Conservation (phyloP, 2,888 invertebrate genomes). For the Lochmaea capreae region DNA sequence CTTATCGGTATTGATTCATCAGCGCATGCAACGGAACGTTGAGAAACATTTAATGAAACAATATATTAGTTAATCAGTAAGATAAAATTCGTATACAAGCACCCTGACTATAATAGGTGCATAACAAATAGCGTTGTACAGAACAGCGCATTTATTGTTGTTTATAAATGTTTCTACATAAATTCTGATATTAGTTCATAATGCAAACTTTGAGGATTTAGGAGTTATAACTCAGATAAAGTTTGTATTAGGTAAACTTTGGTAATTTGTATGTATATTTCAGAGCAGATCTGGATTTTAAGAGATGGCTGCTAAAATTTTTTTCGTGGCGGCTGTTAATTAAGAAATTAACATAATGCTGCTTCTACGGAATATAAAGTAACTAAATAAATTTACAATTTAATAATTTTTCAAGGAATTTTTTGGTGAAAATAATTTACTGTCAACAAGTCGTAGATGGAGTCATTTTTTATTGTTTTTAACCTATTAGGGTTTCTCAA, state of each 20-base stretch:
- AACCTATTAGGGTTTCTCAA: too few species aligned
- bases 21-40: too few species aligned
- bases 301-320: neutral
- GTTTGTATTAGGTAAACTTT: constrained; percentile 14
- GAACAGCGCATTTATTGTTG: neutral
- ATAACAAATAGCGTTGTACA: neutral
- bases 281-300: neutral
- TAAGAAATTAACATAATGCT: neutral
- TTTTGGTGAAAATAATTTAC: too few species aligned
- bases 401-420: too few species aligned
- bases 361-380: neutral
- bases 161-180: constrained; percentile 2
- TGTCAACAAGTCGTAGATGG: too few species aligned
- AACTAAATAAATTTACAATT: neutral
- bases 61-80: neutral
- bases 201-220: neutral
- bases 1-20: too few species aligned
- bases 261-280: constrained; percentile 13
- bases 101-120: constrained; percentile 2
- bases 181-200: constrained; percentile 4
- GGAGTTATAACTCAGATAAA: constrained; percentile 4
- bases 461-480: too few species aligned
- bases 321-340: neutral
- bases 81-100: neutral
- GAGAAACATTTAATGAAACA: too few species aligned